These are phyloP conservation scores for Artibeus lituratus DNA, from an alignment of 2,797 vertebrate species.

Conservation along the genomic window DNA sequence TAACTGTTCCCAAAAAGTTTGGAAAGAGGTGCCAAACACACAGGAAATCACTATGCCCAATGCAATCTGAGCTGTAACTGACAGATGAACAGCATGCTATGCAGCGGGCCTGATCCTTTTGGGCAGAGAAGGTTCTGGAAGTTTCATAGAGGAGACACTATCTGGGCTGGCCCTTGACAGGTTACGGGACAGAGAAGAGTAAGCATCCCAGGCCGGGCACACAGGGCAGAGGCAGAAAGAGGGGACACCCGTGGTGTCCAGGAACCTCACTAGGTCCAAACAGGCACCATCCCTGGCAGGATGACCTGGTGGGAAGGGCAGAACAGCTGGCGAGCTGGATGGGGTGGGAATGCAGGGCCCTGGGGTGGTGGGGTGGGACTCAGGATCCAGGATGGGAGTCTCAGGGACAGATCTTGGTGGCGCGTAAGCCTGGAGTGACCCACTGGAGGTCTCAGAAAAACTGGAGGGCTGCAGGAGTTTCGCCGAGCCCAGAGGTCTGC, in stretches of 20 bases:
- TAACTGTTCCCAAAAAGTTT: not conserved
- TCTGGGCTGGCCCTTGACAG: not conserved
- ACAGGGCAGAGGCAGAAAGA: not conserved
- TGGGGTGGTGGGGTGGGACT: accelerated
- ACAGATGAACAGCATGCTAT: not conserved
- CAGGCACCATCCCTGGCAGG: accelerated
- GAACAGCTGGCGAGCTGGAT: not conserved
- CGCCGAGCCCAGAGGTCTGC: accelerated
- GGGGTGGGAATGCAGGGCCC: too few relatives aligned
- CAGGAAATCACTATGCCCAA: accelerated
- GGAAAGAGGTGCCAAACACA: not conserved
- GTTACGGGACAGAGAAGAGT: not conserved
- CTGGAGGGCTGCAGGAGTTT: not conserved
- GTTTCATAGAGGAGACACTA: not conserved
- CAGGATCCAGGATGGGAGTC: not conserved
- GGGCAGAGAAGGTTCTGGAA: not conserved
- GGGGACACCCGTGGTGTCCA: accelerated
- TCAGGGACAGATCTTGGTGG: not conserved
- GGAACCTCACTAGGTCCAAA: not conserved
- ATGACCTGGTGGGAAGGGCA: not conserved
- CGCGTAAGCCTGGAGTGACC: not conserved
- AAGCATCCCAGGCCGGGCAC: not conserved
- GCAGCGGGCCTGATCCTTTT: accelerated
- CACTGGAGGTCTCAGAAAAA: not conserved
- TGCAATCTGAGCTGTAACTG: accelerated